Percentiles rank a stretch among this genome's conserved stretches.
These are phyloP conservation scores for Pristiophorus japonicus DNA, from an alignment of 2,113 vertebrate species.

Conservation along the genomic window DNA sequence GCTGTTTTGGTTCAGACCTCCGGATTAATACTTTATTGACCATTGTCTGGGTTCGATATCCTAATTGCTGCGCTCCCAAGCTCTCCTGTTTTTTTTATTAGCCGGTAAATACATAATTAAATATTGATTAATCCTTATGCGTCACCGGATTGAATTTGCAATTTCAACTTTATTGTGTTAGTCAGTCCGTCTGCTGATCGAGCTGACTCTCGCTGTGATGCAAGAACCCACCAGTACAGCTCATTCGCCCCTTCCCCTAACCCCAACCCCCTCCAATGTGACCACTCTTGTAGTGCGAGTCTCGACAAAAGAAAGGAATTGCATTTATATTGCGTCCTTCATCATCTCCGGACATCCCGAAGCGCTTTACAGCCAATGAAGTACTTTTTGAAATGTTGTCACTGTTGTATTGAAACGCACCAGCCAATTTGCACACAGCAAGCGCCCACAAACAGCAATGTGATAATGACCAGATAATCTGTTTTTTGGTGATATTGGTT, in stretches of 20 bases:
- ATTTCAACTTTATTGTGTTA: background rate
- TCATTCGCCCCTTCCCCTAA: no score
- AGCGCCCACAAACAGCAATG: background rate
- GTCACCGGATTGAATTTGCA: background rate
- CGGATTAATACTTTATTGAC: background rate
- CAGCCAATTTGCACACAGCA: background rate
- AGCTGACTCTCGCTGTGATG: no score
- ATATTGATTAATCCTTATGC: constrained; percentile 13
- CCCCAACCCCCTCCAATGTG: no score
- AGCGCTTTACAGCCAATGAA: background rate
- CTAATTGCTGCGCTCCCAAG: background rate
- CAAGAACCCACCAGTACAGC: no score
- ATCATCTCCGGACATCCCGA: background rate
- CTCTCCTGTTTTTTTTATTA: background rate
- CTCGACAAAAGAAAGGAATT: background rate
- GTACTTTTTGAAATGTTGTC: background rate
- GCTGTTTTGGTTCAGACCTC: background rate
- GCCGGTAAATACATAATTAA: constrained; percentile 24
- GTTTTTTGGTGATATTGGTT: background rate
- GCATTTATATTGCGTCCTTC: background rate
- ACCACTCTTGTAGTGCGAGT: no score
- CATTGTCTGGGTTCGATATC: background rate
- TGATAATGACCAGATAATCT: background rate
- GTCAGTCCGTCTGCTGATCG: background rate
- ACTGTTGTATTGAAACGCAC: background rate